Base-by-base conservation (phyloP, 2,888 invertebrate genomes). In the Carterocephalus palaemon region DNA sequence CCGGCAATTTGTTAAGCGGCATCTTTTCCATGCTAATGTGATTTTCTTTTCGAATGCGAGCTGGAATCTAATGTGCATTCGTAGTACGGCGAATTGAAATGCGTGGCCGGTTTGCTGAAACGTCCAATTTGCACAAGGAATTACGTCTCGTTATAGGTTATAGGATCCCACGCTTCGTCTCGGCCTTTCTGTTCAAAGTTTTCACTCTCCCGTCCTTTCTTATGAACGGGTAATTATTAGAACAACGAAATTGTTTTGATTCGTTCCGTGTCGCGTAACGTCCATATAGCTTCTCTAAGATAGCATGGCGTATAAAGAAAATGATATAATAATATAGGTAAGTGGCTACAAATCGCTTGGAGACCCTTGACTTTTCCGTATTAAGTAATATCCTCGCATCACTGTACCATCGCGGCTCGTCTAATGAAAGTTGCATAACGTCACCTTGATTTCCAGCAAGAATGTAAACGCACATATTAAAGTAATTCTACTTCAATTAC, bases 361-460 rank as follows among this genome's bases (percentile, higher is more conserved):
- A 6, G 42, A 34, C 42, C 34, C 28, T 42, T 34, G 42, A 34
- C 34, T 42, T 36, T 42, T 42, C 42, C 42, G 28, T 42, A 42
- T 42, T 42, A 34, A 28, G 42, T 28, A 28, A 28, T 9, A 42
- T 42, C 26, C 42, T 34, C 33, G 19, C 26, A 19, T 41, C 28
- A 16, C 13, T 2, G 33, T 37, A 34, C 23, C 22, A 24, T 37
- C 32, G 15, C 34, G 42, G 33, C n/a, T 23, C 23, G 33, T 42
- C 42, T 42, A 42, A 42, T 34, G 34, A 42, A 42, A 42, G 41
- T 42, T 42, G 20, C 34, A 8, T 34, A 34, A 42, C 6, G 4
- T 42, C 34, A 28, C 42, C 42, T 42, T 42, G 42, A 42, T 42
- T 42, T 20, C 33, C 19, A 34, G 20, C 16, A 12, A 16, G 19